A percentile compares a stretch with the other conserved stretches of the same genome.
These are phyloP conservation scores for Heliocidaris tuberculata DNA, from an alignment of 35 echinoderm and acorn worm species.

Conservation along the genomic window DNA sequence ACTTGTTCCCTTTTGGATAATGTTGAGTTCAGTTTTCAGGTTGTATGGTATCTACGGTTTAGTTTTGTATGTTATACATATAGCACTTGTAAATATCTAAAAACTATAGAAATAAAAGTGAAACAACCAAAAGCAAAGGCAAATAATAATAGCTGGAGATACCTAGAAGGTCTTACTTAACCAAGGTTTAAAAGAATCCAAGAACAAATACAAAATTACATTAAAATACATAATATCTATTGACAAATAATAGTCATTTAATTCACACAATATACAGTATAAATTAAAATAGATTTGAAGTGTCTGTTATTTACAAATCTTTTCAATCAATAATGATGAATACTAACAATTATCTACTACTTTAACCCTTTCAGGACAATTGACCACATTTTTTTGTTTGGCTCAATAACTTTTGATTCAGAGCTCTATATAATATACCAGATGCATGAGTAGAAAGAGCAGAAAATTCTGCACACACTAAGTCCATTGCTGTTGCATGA, in stretches of 20 bases:
- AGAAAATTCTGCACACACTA: too few species aligned
- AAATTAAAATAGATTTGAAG: slow-evolving; percentile 23
- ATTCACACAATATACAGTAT: slow-evolving; percentile 5
- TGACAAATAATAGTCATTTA: background rate
- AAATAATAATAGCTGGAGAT: background rate
- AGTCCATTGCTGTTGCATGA: too few species aligned
- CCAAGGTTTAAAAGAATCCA: background rate
- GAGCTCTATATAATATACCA: too few species aligned
- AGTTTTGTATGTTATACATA: background rate
- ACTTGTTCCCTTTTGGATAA: too few species aligned
- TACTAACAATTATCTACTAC: background rate
- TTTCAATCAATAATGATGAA: background rate
- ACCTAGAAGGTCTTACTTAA: background rate
- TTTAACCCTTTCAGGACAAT: too few species aligned
- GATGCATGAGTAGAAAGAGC: too few species aligned
- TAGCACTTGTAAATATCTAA: background rate
- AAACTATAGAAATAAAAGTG: background rate
- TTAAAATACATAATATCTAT: background rate
- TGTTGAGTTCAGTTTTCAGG: background rate
- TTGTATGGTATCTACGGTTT: background rate
- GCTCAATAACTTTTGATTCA: too few species aligned
- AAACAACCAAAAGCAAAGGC: background rate
- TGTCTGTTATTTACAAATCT: slow-evolving; percentile 15
- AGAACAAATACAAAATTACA: background rate
- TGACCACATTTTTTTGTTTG: too few species aligned